Percentiles rank a stretch among this genome's conserved stretches.
These are phyloP conservation scores for Leptonema lineaticorne DNA, from an alignment of 1,140 invertebrate genomes.

Conservation along the genomic window DNA sequence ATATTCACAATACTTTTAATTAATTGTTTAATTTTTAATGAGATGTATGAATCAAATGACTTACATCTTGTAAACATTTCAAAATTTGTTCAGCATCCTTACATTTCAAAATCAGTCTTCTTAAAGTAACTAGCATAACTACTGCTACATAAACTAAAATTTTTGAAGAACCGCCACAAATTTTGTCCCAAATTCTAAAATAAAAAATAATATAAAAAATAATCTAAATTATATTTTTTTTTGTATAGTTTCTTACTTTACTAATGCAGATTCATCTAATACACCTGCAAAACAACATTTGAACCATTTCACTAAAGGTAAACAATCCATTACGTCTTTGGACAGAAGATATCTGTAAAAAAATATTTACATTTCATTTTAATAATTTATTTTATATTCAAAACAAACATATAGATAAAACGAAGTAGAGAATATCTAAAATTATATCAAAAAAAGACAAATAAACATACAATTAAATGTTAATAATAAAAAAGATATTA, in stretches of 20 bases:
- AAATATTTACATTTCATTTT: slow-evolving; percentile 3
- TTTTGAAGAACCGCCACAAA: slow-evolving; percentile 79
- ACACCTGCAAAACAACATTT: slow-evolving; percentile 77
- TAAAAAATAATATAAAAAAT: slow-evolving; percentile 11
- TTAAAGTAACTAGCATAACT: slow-evolving; percentile 69
- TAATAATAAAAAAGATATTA: too few relatives aligned
- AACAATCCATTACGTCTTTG: slow-evolving; percentile 58
- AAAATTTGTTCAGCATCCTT: slow-evolving; percentile 61
- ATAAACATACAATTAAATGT: too few relatives aligned
- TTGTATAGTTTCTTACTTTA: too few relatives aligned
- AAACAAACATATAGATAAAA: too few relatives aligned
- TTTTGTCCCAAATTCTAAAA: slow-evolving; percentile 84
- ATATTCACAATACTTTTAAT: background rate
- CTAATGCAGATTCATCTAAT: slow-evolving; percentile 73
- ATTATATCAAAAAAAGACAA: too few relatives aligned
- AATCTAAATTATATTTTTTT: too few relatives aligned
- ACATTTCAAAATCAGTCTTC: slow-evolving; percentile 64
- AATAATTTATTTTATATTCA: too few relatives aligned
- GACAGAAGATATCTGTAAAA: slow-evolving; percentile 59
- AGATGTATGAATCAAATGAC: slow-evolving; percentile 26
- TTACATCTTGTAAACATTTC: slow-evolving; percentile 67
- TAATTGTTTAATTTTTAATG: background rate
- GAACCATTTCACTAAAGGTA: slow-evolving; percentile 75
- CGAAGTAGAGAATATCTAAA: too few relatives aligned
- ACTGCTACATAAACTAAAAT: slow-evolving; percentile 78